Base-by-base conservation (phyloP, 2,888 invertebrate genomes). In the Teinopalpus imperialis region DNA sequence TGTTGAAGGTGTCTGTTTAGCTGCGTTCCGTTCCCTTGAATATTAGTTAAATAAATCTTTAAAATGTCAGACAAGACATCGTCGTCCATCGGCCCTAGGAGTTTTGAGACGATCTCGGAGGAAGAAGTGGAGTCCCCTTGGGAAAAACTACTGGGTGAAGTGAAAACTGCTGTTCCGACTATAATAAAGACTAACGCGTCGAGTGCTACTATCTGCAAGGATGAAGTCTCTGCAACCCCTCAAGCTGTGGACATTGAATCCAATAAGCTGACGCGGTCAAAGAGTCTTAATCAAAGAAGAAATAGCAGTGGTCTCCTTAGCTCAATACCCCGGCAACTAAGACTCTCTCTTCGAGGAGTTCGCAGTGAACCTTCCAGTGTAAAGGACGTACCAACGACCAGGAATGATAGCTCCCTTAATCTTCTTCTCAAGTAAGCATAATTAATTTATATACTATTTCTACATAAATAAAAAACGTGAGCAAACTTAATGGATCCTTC, bases 241-340 rank as follows among this genome's bases (percentile, higher is more conserved):
- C 68, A 69, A 37, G 70, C 66, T 21, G 61, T 60, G 36, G 86
- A 83, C 53, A 56, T 85, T 53, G 87, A 86, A 63, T 74, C 75
- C 37, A 82, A 67, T 53, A 78, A 81, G 64, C 61, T 89, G 62
- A 85, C 78, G 53, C 75, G 88, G 41, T 88, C 89, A 30, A 89
- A 86, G 66, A 89, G 87, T 61, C 70, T 88, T 48, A 88, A 83
- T 60, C 88, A 85, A 59, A 77, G 86, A 43, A 81, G 85, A 63
- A 85, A 81, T 59, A 87, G 85, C 63, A 86, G 89, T 40, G 90
- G 91, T 52, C 74, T 91, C 23, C 77, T 91, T 52, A 87, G 86
- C 44, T 81, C 90, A 23, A 80, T 91, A 57, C 90, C 90, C 52
- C 81, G 83, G 62, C 89, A 87, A 59, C 79, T 89, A 56, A 75